These are phyloP conservation scores for Suricata suricatta DNA, from an alignment of 2,113 vertebrate species.

Conservation along the genomic window DNA sequence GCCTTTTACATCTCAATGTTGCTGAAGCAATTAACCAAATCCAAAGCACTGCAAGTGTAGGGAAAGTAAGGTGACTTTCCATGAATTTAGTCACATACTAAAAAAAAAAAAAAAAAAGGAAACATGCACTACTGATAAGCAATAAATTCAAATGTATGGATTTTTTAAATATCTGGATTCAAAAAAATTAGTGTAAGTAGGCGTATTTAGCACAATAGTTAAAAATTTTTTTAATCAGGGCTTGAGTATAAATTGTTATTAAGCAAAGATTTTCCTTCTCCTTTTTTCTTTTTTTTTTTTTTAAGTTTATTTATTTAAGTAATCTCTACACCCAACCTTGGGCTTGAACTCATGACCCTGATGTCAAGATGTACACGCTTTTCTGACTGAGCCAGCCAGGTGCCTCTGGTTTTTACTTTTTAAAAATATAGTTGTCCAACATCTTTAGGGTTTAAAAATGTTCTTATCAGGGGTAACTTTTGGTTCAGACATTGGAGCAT, in stretches of 20 bases:
- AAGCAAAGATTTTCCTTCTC: not conserved
- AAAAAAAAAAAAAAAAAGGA: not conserved
- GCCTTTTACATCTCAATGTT: not conserved
- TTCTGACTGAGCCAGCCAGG: too few relatives aligned
- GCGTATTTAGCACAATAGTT: not conserved
- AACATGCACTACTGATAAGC: not conserved
- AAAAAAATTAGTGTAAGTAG: not conserved
- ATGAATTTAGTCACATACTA: not conserved
- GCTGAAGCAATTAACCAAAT: not conserved
- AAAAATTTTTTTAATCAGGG: not conserved
- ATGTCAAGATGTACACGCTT: too few relatives aligned
- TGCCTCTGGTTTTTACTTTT: not conserved
- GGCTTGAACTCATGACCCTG: too few relatives aligned
- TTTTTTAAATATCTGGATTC: not conserved
- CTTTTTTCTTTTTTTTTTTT: too few relatives aligned
- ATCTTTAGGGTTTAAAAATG: not conserved
- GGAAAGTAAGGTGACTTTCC: not conserved
- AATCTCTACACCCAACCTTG: too few relatives aligned
- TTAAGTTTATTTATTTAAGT: too few relatives aligned
- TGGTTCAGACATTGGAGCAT: not conserved
- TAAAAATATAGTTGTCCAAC: not conserved
- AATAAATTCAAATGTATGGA: not conserved
- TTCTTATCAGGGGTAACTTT: not conserved
- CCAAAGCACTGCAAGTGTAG: not conserved
- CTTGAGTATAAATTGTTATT: not conserved